Conservation (phyloP, 2,888 invertebrate genomes). For the Andrena flavipes region DNA sequence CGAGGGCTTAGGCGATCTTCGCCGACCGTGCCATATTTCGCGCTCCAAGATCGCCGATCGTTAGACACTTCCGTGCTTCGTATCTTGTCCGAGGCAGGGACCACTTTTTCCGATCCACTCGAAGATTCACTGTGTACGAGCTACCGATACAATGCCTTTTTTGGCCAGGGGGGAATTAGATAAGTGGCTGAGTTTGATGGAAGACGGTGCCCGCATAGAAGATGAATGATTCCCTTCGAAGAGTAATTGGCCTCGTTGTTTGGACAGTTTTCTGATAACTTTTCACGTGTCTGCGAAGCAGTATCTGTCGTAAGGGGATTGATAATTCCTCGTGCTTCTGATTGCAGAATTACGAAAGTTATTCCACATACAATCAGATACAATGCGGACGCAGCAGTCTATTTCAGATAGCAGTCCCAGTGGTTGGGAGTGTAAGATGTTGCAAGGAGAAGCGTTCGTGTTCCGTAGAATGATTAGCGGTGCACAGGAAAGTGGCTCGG, state of each 20-base stretch:
- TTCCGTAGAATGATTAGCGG: neutral
- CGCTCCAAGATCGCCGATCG: conserved; percentile 75
- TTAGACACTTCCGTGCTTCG: conserved; percentile 72
- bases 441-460: neutral
- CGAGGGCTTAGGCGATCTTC: conserved; percentile 65
- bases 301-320: neutral
- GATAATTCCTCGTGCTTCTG: no score
- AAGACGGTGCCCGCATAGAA: no score
- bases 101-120: conserved; percentile 35
- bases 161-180: neutral
- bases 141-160: conserved; percentile 32
- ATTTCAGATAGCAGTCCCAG: neutral
- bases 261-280: neutral
- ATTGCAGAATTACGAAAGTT: no score
- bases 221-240: no score
- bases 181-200: neutral
- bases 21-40: conserved; percentile 74
- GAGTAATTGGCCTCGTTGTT: no score
- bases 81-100: conserved; percentile 35
- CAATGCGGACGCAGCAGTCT: no score
- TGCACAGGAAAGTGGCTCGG: neutral
- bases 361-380: no score
- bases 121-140: conserved; percentile 9
- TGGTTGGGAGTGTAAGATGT: neutral
- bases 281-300: neutral